Base-by-base conservation (phyloP, 2,888 invertebrate species). In the Drosophila incognita region DNA sequence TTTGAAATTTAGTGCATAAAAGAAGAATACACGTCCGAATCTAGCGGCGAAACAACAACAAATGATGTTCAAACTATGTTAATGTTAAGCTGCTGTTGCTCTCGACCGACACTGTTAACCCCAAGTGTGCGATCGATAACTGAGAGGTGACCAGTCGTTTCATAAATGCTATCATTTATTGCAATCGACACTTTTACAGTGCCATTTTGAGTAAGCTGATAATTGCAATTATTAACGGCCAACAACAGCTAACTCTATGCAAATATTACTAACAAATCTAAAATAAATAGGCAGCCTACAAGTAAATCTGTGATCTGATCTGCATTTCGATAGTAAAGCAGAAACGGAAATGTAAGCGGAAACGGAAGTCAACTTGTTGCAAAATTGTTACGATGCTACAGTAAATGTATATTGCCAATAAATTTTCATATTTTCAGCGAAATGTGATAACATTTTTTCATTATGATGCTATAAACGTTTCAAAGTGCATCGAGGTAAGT, bases 31-130 rank as follows among this genome's bases (percentile, higher is more conserved):
- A 56, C 77, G 80, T 80, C 80, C 51, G 80, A 58, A 61, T 52
- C 63, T 61, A 18, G 71, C 80, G 66, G 80, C 66, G 77, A 63
- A 75, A 66, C 76, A 75, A 79, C 60, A 77, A 77, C 66, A 78
- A 76, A 63, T 77, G 77, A 59, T 63, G 52, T 66, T 52, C n/a
- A 40, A 46, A 24, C 49, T 11, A 42, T 62, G 79, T 69, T 79
- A 49, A 65, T 79, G 75, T 63, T 74, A 74, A 79, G 75, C 62
- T 35, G 48, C 79, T 69, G 79, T 63, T 79, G 49, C 46, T 33
- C 58, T 79, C 79, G 60, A 51, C n/a, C 68, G 62, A 53, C 38
- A 61, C 69, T 76, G 76, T 74, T 74, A 74, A 15, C 58, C 54
- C 27, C 27, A 27, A 29, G 10, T 62, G 59, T 62, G 62, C 59